Conservation (phyloP, 2,888 invertebrate genomes). For the Acleris laterana region DNA sequence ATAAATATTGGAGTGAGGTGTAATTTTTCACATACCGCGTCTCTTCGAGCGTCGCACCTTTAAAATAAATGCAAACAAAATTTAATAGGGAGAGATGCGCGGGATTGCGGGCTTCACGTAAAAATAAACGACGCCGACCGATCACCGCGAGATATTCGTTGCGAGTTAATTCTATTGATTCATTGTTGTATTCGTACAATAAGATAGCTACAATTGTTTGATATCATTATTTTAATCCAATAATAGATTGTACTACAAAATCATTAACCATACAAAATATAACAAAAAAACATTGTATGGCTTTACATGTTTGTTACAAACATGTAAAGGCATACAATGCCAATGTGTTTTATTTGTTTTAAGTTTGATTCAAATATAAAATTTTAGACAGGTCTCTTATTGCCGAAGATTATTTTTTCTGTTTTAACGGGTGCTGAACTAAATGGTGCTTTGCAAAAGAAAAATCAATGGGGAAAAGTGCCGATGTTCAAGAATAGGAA, state of each 20-base stretch:
- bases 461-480: too few species aligned
- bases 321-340: too few species aligned
- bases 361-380: too few species aligned
- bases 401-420: too few species aligned
- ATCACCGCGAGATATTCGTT: constrained; percentile 64
- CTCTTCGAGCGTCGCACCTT: constrained; percentile 83
- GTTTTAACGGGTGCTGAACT: too few species aligned
- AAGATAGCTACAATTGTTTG: background rate
- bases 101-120: constrained; percentile 80
- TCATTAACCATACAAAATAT: too few species aligned
- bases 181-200: constrained; percentile 15
- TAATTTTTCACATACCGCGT: constrained; percentile 85
- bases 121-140: constrained; percentile 80
- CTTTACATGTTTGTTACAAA: too few species aligned
- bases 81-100: constrained; percentile 85
- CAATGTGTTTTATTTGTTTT: too few species aligned
- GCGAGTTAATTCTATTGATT: constrained; percentile 47
- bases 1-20: constrained; percentile 85
- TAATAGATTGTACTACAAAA: background rate
- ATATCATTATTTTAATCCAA: background rate
- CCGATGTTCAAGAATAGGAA: too few species aligned
- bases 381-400: too few species aligned
- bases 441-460: too few species aligned
- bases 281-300: too few species aligned
- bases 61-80: constrained; percentile 85